Base-by-base conservation (phyloP, 2,113 vertebrate genomes). In the Tyrannus savana region DNA sequence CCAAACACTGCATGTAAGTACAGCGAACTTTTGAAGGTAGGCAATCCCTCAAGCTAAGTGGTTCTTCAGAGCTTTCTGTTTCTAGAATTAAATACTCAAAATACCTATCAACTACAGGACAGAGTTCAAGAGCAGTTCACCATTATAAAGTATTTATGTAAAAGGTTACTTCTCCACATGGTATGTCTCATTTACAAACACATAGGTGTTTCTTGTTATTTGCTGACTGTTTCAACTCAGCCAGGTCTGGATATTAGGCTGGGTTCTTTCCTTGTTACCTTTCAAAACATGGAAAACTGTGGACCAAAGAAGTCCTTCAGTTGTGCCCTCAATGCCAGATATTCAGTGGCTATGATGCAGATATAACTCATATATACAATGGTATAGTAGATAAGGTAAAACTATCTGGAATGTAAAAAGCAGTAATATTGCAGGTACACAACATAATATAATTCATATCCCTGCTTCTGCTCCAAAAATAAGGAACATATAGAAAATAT, bases 191-290 rank as follows among this genome's bases (percentile, higher is more conserved):
- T 79, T 84, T 68, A 33, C 15, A 75, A 83, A 62, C 49, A 79
- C 0, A 0, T 19, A 14, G 9, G 16, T 58, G 14, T 89, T 89
- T 85, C 63, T 87, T 85, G 24, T 60, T 21, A 12, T 22, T 41
- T 66, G 17, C 3, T 0, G 0, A 66, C 28, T 5, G 0, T 62
- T 63, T 60, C 37, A 60, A 18, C 35, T 37, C 46, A 53, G 11
- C 9, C 28, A 64, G 9, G 14, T 47, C 33, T 84, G 50, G 23
- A 68, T 84, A 44, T 81, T 71, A 78, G 71, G 17, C 7, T 72
- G 42, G 3, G 3, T 47, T 84, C 39, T 81, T 87, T 52, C 19
- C 33, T 56, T 74, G 21, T 42, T 86, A 4, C 44, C 10, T 84
- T 86, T 37, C 24, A 72, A 77, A 92, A 47, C 5, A 28, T 4